Percentiles rank a stretch among this genome's conserved stretches.
phyloP scores from a whole-genome alignment of 2,113 vertebrate genomes.

The Colossoma macropomum region DNA sequence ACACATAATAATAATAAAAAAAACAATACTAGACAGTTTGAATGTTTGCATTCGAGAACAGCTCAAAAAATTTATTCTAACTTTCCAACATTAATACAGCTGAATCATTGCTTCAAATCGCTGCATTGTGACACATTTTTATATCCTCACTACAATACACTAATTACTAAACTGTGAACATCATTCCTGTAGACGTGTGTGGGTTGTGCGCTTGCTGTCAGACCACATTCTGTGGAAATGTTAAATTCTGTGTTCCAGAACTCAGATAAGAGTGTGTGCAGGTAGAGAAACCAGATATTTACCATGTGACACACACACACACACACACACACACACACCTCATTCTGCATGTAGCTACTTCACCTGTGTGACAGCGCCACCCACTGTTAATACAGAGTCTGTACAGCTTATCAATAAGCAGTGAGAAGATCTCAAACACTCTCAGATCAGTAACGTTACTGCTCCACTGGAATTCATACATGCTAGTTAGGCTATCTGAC shows the following conservation, averaged over 20 bases:
- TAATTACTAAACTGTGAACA: background rate
- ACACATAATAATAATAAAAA: too few species aligned
- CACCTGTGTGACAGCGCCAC: constrained; percentile 33
- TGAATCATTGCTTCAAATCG: too few species aligned
- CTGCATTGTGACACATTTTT: too few species aligned
- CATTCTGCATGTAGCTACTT: background rate
- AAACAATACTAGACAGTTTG: too few species aligned
- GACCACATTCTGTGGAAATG: background rate
- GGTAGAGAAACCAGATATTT: background rate
- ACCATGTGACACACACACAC: background rate
- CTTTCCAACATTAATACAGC: too few species aligned
- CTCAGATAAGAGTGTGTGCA: background rate
- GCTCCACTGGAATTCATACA: too few species aligned
- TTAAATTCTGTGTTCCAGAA: background rate
- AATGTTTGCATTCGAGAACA: too few species aligned
- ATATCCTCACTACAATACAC: too few species aligned
- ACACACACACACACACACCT: constrained; percentile 36
- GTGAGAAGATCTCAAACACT: background rate
- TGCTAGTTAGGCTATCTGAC: too few species aligned
- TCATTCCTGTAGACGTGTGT: background rate
- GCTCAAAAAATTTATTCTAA: too few species aligned
- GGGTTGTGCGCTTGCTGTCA: background rate
- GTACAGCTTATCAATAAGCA: constrained; percentile 55
- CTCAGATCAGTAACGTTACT: too few species aligned
- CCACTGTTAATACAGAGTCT: constrained; percentile 46